phyloP scores from a whole-genome alignment of 2,888 invertebrate species.

The Allacma fusca region DNA sequence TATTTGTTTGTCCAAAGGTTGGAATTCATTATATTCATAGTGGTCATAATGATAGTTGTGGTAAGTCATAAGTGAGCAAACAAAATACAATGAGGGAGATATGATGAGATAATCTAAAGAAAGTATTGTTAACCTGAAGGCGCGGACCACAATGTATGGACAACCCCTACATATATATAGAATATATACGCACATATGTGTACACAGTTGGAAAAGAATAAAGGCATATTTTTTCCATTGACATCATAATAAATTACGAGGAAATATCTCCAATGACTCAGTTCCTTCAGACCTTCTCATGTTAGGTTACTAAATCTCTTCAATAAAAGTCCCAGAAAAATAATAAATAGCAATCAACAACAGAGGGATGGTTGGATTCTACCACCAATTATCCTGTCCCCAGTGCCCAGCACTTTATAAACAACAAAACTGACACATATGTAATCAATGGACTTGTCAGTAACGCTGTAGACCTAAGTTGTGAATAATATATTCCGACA shows the following conservation, averaged over 20 bases:
- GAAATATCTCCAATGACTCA: slow-evolving; percentile 28
- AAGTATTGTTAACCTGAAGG: not conserved
- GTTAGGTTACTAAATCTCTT: not conserved
- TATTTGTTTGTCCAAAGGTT: slow-evolving; percentile 12
- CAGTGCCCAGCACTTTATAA: no score
- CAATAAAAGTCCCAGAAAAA: not conserved
- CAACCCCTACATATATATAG: no score
- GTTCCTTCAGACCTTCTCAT: not conserved
- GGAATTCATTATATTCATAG: slow-evolving; percentile 1
- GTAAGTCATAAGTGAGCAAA: slow-evolving; percentile 16
- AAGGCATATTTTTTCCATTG: slow-evolving; percentile 2
- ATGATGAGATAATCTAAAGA: slow-evolving; percentile 19
- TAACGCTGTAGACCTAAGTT: no score
- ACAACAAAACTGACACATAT: no score
- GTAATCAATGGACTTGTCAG: no score
- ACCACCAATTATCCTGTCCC: slow-evolving; percentile 5
- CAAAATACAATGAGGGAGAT: slow-evolving; percentile 12
- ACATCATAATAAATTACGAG: slow-evolving; percentile 22
- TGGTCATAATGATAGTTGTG: not conserved
- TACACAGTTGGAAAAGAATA: no score
- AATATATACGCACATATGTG: no score
- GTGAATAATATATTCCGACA: no score
- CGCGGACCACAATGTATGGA: no score
- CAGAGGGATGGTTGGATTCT: not conserved
- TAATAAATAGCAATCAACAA: not conserved